Percentiles rank a stretch among this genome's conserved stretches.
These are phyloP conservation scores for Zapornia atra DNA, from an alignment of 2,113 vertebrate genomes.

Conservation along the genomic window DNA sequence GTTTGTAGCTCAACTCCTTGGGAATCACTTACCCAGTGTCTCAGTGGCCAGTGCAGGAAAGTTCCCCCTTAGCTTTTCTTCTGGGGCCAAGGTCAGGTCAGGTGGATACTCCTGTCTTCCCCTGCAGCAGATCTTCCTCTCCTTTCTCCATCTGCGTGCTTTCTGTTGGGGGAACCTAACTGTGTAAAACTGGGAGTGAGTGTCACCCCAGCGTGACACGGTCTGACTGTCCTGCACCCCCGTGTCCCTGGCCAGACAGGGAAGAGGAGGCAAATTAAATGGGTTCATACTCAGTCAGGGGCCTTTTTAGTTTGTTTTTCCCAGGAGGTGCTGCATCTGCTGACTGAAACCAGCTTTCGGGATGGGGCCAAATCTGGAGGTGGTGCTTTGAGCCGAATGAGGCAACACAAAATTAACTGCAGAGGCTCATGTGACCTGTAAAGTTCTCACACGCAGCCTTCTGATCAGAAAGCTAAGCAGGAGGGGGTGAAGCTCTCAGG, in stretches of 20 bases:
- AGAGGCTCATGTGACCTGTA: neutral
- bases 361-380: neutral
- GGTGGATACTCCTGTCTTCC: neutral
- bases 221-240: neutral
- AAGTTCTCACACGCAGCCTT: neutral
- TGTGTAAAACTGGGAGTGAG: rapidly evolving
- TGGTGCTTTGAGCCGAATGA: neutral
- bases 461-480: neutral
- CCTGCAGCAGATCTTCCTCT: neutral
- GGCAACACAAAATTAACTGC: neutral
- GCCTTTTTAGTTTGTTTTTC: neutral
- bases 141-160: rapidly evolving
- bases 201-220: rapidly evolving
- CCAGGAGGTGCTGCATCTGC: neutral
- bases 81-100: neutral
- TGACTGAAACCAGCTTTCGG: neutral
- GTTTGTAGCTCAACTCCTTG: neutral
- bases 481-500: neutral
- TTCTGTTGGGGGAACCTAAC: neutral
- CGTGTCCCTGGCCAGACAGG: neutral
- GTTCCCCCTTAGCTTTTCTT: neutral
- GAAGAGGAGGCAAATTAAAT: neutral
- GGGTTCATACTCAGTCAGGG: neutral
- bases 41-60: neutral
- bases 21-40: neutral